Evolutionary conservation across 2,888 invertebrate species (phyloP).

Genomic region (Hybos culiciformis): DNA sequence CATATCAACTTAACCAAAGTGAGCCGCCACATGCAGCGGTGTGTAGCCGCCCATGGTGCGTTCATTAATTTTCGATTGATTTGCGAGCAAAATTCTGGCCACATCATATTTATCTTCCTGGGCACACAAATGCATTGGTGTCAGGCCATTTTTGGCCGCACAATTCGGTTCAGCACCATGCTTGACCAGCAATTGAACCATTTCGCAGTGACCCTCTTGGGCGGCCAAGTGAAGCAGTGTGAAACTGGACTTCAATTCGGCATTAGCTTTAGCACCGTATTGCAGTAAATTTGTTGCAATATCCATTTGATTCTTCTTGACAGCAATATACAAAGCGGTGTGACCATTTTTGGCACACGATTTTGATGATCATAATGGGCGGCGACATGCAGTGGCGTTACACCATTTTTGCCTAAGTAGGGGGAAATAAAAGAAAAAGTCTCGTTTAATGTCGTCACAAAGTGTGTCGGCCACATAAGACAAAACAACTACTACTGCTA

Average conservation of each 20-base stretch:
- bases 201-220: slow-evolving; percentile 88
- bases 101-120: slow-evolving; percentile 85
- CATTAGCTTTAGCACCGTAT: slow-evolving; percentile 68
- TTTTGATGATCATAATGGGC: slow-evolving; percentile 92
- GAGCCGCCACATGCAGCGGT: slow-evolving; percentile 91
- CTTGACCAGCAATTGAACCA: slow-evolving; percentile 83
- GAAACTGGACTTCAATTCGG: slow-evolving; percentile 90
- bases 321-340: slow-evolving; percentile 94
- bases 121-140: slow-evolving; percentile 88
- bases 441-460: too few relatives aligned
- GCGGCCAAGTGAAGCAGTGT: slow-evolving; percentile 90
- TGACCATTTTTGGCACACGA: slow-evolving; percentile 96
- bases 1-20: slow-evolving; percentile 90
- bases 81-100: slow-evolving; percentile 63
- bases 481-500: too few relatives aligned
- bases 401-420: slow-evolving; percentile 90
- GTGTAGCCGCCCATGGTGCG: slow-evolving; percentile 81
- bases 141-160: slow-evolving; percentile 69
- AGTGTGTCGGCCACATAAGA: too few relatives aligned
- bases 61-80: slow-evolving; percentile 59
- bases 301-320: slow-evolving; percentile 95
- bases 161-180: slow-evolving; percentile 77
- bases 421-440: too few relatives aligned
- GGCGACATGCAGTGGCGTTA: slow-evolving; percentile 92
- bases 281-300: slow-evolving; percentile 88